phyloP scores from a whole-genome alignment of 2,797 vertebrate genomes.

The Mormyrops boulengeri region DNA sequence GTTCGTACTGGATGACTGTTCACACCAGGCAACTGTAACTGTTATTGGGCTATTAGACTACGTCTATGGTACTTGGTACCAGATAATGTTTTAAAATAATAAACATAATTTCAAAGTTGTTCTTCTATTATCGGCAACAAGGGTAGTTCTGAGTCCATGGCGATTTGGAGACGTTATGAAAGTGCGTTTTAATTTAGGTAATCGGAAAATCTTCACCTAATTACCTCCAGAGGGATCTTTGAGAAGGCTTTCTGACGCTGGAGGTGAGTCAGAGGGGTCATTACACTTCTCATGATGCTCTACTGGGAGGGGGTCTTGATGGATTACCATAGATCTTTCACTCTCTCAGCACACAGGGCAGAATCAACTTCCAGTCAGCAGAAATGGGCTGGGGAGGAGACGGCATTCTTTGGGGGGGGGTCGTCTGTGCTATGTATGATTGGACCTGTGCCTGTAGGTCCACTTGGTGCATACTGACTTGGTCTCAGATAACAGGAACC shows the following conservation, averaged over 20 bases:
- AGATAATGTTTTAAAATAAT: neutral
- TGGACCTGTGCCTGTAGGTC: neutral
- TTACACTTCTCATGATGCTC: slow-evolving; percentile 26
- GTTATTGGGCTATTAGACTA: neutral
- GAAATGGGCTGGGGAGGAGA: neutral
- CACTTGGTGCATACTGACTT: neutral
- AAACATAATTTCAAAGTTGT: neutral
- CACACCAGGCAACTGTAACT: neutral
- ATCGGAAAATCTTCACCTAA: neutral
- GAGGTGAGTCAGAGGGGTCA: slow-evolving; percentile 10
- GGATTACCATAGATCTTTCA: neutral
- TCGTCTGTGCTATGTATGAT: neutral
- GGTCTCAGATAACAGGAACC: neutral
- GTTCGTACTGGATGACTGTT: neutral
- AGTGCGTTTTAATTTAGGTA: slow-evolving; percentile 7
- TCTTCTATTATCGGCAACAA: neutral
- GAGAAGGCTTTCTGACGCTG: neutral
- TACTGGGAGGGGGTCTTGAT: neutral
- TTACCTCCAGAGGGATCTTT: neutral
- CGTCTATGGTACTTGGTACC: neutral
- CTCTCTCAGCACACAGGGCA: neutral
- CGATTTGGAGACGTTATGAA: neutral
- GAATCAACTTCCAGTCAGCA: slow-evolving; percentile 3
- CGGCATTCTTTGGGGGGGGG: neutral
- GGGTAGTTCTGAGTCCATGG: neutral